Percentiles rank a stretch among this genome's conserved stretches.
These are phyloP conservation scores for Neostethus bicornis DNA, from an alignment of 2,797 vertebrate species.

Conservation along the genomic window DNA sequence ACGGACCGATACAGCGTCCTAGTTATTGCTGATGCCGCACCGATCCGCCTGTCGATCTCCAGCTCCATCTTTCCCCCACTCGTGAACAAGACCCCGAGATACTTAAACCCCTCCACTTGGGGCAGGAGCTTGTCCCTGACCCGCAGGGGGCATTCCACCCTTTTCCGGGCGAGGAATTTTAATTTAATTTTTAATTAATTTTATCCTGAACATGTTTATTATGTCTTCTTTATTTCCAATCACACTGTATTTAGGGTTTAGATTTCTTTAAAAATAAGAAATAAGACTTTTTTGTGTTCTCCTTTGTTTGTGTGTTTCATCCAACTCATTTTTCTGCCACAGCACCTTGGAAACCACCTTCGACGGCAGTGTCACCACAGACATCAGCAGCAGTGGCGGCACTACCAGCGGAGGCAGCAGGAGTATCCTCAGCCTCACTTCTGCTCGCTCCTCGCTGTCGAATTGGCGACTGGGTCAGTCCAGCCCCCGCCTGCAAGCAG, in stretches of 20 bases:
- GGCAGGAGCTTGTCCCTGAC: too few species aligned
- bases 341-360: slow-evolving; percentile 96
- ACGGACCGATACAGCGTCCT: too few species aligned
- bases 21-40: too few species aligned
- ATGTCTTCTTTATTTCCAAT: slow-evolving; percentile 22
- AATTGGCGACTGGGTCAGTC: slow-evolving; percentile 95
- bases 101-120: too few species aligned
- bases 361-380: slow-evolving; percentile 90
- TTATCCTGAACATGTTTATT: slow-evolving; percentile 34
- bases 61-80: too few species aligned
- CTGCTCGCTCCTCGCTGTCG: slow-evolving; percentile 89
- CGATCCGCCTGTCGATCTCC: too few species aligned
- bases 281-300: neutral
- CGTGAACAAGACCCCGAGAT: too few species aligned
- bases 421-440: slow-evolving; percentile 90
- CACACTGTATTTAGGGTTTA: slow-evolving; percentile 22
- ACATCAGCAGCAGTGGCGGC: slow-evolving; percentile 79
- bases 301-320: neutral
- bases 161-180: too few species aligned
- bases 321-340: neutral
- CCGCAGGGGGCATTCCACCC: too few species aligned
- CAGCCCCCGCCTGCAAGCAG: slow-evolving; percentile 93
- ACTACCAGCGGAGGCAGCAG: slow-evolving; percentile 68
- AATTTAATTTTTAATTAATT: too few species aligned
- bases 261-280: neutral